Evolutionary conservation across 2,797 vertebrate species (phyloP).

Genomic region (Helicolenus hilgendorfi): DNA sequence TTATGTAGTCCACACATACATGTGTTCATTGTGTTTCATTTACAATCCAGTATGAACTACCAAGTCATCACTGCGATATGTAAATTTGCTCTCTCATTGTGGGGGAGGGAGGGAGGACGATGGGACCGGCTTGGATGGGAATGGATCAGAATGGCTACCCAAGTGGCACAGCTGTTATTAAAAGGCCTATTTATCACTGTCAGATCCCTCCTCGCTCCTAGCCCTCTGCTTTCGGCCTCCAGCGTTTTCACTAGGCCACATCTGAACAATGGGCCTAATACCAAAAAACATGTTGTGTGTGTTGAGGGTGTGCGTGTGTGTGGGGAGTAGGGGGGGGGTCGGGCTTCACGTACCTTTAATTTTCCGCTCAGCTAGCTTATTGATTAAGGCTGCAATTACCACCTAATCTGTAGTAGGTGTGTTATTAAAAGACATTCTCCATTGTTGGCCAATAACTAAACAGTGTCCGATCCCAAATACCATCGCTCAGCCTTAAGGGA

Average conservation of each 20-base stretch:
- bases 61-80: constrained; percentile 73
- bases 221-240: constrained; percentile 82
- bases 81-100: constrained; percentile 78
- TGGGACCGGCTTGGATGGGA: constrained; percentile 75
- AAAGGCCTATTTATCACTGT: constrained; percentile 94
- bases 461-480: constrained; percentile 90
- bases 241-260: constrained; percentile 87
- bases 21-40: constrained; percentile 52
- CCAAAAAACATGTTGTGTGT: constrained; percentile 73
- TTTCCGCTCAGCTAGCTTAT: constrained; percentile 93
- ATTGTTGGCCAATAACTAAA: constrained; percentile 95
- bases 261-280: constrained; percentile 89
- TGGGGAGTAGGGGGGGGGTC: neutral
- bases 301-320: constrained; percentile 25
- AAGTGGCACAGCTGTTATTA: constrained; percentile 93
- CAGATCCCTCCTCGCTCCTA: constrained; percentile 87
- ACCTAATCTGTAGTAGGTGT: constrained; percentile 91
- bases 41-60: constrained; percentile 53
- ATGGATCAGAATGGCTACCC: constrained; percentile 88
- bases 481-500: constrained; percentile 89
- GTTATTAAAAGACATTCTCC: constrained; percentile 92
- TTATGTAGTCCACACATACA: neutral
- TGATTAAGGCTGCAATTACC: constrained; percentile 94
- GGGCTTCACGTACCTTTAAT: constrained; percentile 91
- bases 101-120: constrained; percentile 50